These are phyloP conservation scores for Anneissia japonica DNA, from an alignment of 35 echinoderm and acorn worm species.

Conservation along the genomic window DNA sequence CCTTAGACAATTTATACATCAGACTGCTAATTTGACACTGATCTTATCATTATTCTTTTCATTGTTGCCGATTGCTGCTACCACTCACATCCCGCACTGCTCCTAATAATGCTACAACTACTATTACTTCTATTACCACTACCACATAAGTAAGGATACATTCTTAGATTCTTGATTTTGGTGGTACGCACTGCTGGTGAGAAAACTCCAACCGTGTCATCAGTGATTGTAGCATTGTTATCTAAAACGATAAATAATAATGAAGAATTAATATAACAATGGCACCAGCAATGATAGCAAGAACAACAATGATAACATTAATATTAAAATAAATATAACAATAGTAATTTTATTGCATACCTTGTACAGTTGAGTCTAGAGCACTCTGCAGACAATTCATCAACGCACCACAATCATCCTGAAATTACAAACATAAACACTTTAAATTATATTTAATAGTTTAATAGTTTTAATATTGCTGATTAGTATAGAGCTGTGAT, in stretches of 20 bases:
- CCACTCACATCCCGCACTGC: too few species aligned
- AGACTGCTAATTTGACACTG: not conserved
- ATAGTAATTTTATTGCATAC: constrained; percentile 29
- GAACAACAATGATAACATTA: not conserved
- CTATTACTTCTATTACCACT: not conserved
- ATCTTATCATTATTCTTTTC: too few species aligned
- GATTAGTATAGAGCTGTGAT: too few species aligned
- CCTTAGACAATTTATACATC: too few species aligned
- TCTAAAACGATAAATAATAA: constrained; percentile 46
- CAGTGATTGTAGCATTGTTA: constrained; percentile 82
- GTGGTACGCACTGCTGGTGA: constrained; percentile 81
- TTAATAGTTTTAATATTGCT: too few species aligned
- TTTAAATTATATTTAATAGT: too few species aligned
- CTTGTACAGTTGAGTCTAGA: constrained; percentile 59
- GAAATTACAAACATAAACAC: not conserved
- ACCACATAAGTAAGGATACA: constrained; percentile 72
- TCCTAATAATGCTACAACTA: not conserved
- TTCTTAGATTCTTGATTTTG: constrained; percentile 92
- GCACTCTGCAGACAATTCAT: constrained; percentile 88
- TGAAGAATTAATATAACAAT: not conserved
- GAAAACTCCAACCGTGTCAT: constrained; percentile 67
- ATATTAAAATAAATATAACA: not conserved
- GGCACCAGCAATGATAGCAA: not conserved
- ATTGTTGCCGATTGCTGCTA: too few species aligned
- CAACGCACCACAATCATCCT: constrained; percentile 91